These are phyloP conservation scores for Knipowitschia caucasica DNA, from an alignment of 2,797 vertebrate species.

Conservation along the genomic window DNA sequence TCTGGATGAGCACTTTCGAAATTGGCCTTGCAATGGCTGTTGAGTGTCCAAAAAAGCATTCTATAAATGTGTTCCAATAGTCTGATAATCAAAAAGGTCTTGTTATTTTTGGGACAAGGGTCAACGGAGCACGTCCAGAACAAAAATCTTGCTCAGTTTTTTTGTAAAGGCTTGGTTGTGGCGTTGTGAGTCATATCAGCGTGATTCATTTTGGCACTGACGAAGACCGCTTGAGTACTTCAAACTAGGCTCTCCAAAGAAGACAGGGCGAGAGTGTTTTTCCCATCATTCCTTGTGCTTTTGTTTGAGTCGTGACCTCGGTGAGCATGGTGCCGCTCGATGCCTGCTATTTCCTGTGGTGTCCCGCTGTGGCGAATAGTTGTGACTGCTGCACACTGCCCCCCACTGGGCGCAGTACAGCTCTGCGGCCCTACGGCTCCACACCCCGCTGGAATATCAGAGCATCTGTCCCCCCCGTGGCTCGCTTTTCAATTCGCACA, in stretches of 20 bases:
- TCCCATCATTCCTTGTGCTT: conserved; percentile 28
- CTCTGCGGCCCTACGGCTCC: conserved; percentile 50
- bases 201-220: neutral
- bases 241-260: conserved; percentile 5
- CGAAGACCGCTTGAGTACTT: conserved; percentile 2
- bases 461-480: conserved; percentile 62
- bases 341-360: conserved; percentile 31
- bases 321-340: conserved; percentile 24
- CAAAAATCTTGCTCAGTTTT: too few relatives aligned
- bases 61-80: too few relatives aligned
- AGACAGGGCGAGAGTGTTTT: conserved; percentile 30
- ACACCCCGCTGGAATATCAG: conserved; percentile 60
- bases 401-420: conserved; percentile 47
- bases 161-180: neutral
- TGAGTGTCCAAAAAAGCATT: too few relatives aligned
- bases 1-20: too few relatives aligned
- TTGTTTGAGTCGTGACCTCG: conserved; percentile 33
- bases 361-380: conserved; percentile 46
- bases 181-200: neutral
- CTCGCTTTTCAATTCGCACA: conserved; percentile 57
- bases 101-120: too few relatives aligned
- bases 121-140: too few relatives aligned
- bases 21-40: too few relatives aligned
- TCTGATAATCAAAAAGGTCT: too few relatives aligned
- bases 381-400: conserved; percentile 52